These are phyloP conservation scores for Perccottus glenii DNA, from an alignment of 2,113 vertebrate species.

Conservation along the genomic window DNA sequence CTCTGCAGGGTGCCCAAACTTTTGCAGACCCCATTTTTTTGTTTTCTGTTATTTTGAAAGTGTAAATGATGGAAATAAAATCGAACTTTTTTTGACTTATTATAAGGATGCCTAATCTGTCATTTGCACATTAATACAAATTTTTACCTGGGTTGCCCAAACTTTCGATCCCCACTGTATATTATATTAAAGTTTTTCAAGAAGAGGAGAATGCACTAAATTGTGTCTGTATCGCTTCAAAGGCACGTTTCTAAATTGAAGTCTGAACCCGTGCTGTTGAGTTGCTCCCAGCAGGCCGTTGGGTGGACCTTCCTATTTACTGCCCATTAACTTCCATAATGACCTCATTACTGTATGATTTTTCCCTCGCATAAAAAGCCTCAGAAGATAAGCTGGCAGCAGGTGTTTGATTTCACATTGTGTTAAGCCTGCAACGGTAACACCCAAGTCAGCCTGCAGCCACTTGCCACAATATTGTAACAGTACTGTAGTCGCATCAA, in stretches of 20 bases:
- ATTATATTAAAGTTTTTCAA: too few relatives aligned
- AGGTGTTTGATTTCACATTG: constrained; percentile 60
- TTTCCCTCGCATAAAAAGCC: constrained; percentile 14
- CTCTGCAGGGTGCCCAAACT: too few relatives aligned
- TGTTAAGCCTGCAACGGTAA: constrained; percentile 17
- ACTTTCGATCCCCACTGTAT: too few relatives aligned
- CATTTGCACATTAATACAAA: too few relatives aligned
- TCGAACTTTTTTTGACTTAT: too few relatives aligned
- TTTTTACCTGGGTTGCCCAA: too few relatives aligned
- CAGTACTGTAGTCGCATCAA: constrained; percentile 5
- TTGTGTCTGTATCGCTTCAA: constrained; percentile 26
- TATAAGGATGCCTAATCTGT: too few relatives aligned
- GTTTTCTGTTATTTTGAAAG: too few relatives aligned
- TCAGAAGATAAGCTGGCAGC: constrained; percentile 46
- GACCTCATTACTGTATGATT: constrained; percentile 51
- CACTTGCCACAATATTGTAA: constrained; percentile 47
- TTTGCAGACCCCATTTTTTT: too few relatives aligned
- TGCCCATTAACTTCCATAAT: constrained; percentile 41
- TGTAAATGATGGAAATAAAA: too few relatives aligned
- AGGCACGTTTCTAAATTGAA: constrained; percentile 22
- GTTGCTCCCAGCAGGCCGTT: constrained; percentile 16
- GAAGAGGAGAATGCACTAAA: neutral
- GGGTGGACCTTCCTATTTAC: constrained; percentile 24
- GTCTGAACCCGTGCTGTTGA: constrained; percentile 23
- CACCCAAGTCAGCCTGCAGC: constrained; percentile 30